These are phyloP conservation scores for Raphicerus campestris DNA, from an alignment of 2,113 vertebrate genomes.

Conservation along the genomic window DNA sequence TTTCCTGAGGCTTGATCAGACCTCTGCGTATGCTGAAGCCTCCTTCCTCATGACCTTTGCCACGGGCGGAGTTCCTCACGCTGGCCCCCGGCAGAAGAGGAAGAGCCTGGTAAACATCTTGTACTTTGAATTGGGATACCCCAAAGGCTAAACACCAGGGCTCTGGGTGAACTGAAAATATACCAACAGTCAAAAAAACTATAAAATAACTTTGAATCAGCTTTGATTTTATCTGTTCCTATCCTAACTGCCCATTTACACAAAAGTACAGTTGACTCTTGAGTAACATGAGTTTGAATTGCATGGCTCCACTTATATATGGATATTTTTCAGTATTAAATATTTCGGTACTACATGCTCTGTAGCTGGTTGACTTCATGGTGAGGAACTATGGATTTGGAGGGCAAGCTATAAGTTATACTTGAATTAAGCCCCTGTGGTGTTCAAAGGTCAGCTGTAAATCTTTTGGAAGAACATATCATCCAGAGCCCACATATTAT, in stretches of 20 bases:
- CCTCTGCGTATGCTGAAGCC: too few relatives aligned
- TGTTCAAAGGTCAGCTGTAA: not conserved
- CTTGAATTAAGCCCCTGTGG: not conserved
- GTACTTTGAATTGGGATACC: not conserved
- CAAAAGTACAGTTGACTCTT: not conserved
- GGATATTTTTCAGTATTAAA: not conserved
- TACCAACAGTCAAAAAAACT: not conserved
- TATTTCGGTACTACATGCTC: not conserved
- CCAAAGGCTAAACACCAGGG: not conserved
- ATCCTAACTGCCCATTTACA: not conserved
- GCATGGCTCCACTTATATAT: not conserved
- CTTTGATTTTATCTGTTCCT: not conserved
- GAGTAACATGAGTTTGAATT: not conserved
- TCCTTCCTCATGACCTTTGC: too few relatives aligned
- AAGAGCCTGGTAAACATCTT: not conserved
- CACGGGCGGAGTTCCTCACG: too few relatives aligned
- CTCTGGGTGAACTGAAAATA: not conserved
- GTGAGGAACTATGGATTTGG: not conserved
- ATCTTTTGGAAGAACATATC: not conserved
- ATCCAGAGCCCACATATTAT: not conserved
- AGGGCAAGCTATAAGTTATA: not conserved
- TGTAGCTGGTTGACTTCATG: not conserved
- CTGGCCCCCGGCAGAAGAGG: not conserved
- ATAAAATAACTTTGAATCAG: not conserved
- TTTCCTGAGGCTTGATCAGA: too few relatives aligned